phyloP scores from a whole-genome alignment of 2,888 invertebrate genomes.

The Arge pagana region DNA sequence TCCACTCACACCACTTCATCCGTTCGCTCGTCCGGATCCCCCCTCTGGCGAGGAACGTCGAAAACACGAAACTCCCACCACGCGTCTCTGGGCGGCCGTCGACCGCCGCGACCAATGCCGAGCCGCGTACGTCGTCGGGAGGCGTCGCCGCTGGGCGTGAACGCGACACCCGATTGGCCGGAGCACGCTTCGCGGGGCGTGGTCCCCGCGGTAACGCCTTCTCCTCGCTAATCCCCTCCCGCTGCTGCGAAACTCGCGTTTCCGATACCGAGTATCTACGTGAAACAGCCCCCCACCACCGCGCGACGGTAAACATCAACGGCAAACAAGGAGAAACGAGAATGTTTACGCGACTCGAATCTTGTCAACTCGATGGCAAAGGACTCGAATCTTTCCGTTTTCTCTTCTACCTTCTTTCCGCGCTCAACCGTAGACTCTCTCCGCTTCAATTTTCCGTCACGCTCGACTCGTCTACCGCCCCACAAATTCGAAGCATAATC shows the following conservation, averaged over 20 bases:
- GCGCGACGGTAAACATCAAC: constrained; percentile 46
- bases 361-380: constrained; percentile 55
- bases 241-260: constrained; percentile 34
- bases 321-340: constrained; percentile 56
- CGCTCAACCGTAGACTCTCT: too few relatives aligned
- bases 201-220: constrained; percentile 17
- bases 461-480: too few relatives aligned
- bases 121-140: constrained; percentile 24
- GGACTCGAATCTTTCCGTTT: too few relatives aligned
- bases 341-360: constrained; percentile 58
- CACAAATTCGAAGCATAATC: too few relatives aligned
- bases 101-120: constrained; percentile 53
- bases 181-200: constrained; percentile 22
- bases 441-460: too few relatives aligned
- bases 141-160: constrained; percentile 27
- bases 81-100: constrained; percentile 53
- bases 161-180: constrained; percentile 51
- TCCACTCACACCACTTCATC: constrained; percentile 57
- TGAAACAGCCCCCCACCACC: constrained; percentile 16
- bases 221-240: constrained; percentile 36
- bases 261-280: constrained; percentile 19
- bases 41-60: constrained; percentile 61
- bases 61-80: constrained; percentile 60
- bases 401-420: too few relatives aligned
- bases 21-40: constrained; percentile 58